Conservation (phyloP, 2,113 vertebrate species). For the Microtus oregoni region DNA sequence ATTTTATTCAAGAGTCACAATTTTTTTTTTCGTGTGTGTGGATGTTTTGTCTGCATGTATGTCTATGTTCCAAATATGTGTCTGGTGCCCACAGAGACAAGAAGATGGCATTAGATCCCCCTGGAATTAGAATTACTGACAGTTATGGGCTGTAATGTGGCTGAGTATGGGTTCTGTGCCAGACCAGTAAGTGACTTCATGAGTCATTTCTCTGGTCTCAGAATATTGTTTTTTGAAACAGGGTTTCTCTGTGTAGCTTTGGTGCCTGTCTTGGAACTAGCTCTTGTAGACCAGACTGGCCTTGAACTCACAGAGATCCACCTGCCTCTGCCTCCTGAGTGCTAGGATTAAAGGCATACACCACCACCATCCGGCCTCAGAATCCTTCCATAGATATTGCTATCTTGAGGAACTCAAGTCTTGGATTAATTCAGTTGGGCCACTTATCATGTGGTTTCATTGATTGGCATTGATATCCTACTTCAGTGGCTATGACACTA, state of each 20-base stretch:
- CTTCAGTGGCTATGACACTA: background rate
- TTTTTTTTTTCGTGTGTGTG: background rate
- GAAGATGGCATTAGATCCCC: background rate
- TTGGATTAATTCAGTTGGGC: background rate
- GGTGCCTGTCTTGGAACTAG: too few relatives aligned
- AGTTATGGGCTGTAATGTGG: background rate
- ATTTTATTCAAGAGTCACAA: background rate
- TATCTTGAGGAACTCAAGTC: background rate
- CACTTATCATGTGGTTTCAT: background rate
- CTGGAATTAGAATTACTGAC: background rate
- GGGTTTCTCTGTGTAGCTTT: too few relatives aligned
- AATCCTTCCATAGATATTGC: background rate
- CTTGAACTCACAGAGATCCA: too few relatives aligned
- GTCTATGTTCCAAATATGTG: background rate
- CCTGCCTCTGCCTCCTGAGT: too few relatives aligned
- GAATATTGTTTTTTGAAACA: too few relatives aligned
- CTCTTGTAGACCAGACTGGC: too few relatives aligned
- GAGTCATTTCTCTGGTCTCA: background rate
- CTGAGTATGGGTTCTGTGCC: background rate
- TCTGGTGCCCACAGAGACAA: background rate
- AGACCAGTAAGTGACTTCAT: background rate
- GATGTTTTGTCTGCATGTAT: background rate
- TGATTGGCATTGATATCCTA: background rate
- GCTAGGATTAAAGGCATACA: too few relatives aligned
- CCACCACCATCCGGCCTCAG: too few relatives aligned